Evolutionary conservation across 2,888 invertebrate species (phyloP), one percentile per base, ranked within the genome.

Genomic region (Toxonevra muliebris): DNA sequence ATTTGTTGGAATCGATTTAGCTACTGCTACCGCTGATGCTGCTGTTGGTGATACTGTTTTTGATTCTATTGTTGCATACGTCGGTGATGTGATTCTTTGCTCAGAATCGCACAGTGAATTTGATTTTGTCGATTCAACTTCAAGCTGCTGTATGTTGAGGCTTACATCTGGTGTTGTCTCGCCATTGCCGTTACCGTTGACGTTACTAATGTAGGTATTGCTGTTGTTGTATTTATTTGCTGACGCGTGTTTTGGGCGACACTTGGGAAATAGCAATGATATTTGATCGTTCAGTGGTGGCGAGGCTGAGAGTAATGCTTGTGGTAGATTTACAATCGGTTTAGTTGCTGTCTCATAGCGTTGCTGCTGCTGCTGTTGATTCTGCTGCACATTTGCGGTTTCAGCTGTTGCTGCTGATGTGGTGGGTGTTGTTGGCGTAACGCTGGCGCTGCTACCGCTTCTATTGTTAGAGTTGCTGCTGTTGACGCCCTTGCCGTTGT

Each of bases 181-280:
- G 70, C 57, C 69, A 65, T 45, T 71, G 68, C 48, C 71, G 53
- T 69, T 65, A 69, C 70, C 58, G 71, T 71, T 48, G 68, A 67
- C 59, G 66, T 67, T 54, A 65, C 67, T 52, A 66, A 70, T 41
- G 61, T 45, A 71, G 69, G 61, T 71, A 66, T 41, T 70, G 30
- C 69, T 61, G 69, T 65, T 63, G 70, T 71, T 57, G 69, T 68
- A 60, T 64, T 70, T 66, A 69, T 68, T 73, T 50, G 66, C 55
- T 65, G 69, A 43, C 65, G 53, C 59, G 78, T 86, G 87, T 81
- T 90, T 88, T 76, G 93, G 93, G 80, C 93, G 90, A 87, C 94
- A 94, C 91, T 94, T 94, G 80, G 93, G 93, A 87, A 94, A 94
- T 81, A 94, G 89, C 85, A 92, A 89, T 82, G 92, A 92, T 87